Evolutionary conservation across 2,113 vertebrate genomes (phyloP).

Genomic region (Gorsachius goisagi): DNA sequence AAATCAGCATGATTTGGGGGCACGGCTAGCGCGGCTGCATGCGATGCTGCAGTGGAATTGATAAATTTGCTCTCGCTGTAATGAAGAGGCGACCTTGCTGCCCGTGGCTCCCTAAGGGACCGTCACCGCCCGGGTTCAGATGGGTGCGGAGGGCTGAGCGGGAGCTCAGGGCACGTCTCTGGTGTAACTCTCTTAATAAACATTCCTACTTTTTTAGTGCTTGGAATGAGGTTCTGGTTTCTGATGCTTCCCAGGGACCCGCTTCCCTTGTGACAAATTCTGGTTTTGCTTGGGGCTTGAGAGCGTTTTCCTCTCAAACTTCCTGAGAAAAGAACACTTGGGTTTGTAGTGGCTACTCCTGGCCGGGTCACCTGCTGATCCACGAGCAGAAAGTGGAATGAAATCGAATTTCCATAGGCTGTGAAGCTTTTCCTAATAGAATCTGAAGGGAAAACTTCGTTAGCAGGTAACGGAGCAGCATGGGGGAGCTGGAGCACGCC

Average conservation of each 20-base stretch:
- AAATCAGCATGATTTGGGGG: neutral
- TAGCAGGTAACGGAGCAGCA: neutral
- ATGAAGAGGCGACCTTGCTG: neutral
- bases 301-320: neutral
- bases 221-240: neutral
- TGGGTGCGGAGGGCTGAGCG: neutral
- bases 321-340: neutral
- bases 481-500: neutral
- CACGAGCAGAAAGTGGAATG: neutral
- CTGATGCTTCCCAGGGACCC: neutral
- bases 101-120: neutral
- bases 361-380: neutral
- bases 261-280: neutral
- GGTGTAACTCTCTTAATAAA: slow-evolving; percentile 31
- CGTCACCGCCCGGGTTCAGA: neutral
- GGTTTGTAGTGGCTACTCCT: neutral
- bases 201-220: neutral
- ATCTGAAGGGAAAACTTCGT: neutral
- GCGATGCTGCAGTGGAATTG: neutral
- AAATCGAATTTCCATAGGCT: neutral
- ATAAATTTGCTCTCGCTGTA: neutral
- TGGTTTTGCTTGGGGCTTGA: neutral
- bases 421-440: neutral
- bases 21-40: neutral
- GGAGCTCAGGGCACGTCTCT: neutral